Percentiles rank a stretch among this genome's conserved stretches.
Conservation (phyloP, 2,113 vertebrate genomes). For the Thunnus thynnus region DNA sequence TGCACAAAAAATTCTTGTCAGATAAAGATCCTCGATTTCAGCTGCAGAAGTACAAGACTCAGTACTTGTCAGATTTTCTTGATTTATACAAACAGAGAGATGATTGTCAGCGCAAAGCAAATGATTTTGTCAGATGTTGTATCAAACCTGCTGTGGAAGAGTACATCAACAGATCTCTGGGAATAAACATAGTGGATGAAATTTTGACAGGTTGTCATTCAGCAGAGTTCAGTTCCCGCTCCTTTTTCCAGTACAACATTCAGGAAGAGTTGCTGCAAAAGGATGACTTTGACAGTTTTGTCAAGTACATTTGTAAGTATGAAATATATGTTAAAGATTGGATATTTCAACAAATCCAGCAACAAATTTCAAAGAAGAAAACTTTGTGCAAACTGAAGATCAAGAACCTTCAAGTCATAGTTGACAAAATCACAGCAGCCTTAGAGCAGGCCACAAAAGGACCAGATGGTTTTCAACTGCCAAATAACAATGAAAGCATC, state of each 20-base stretch:
- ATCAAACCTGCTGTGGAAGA: constrained; percentile 67
- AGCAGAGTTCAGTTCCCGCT: constrained; percentile 45
- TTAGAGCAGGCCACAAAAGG: neutral
- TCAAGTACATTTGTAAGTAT: constrained; percentile 57
- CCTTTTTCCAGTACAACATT: constrained; percentile 67
- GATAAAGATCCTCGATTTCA: constrained; percentile 22
- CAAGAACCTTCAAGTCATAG: constrained; percentile 5
- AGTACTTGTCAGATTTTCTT: constrained; percentile 61
- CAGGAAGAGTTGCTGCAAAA: constrained; percentile 63
- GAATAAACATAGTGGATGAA: constrained; percentile 68
- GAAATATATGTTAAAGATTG: constrained; percentile 66
- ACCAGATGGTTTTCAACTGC: neutral
- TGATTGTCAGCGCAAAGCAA: constrained; percentile 63
- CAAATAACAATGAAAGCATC: constrained; percentile 38
- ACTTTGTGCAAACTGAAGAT: constrained; percentile 44
- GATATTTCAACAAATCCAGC: constrained; percentile 30
- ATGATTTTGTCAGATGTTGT: constrained; percentile 51
- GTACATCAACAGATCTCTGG: constrained; percentile 54
- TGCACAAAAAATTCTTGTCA: constrained; percentile 66
- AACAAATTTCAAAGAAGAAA: constrained; percentile 15
- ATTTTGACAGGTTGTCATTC: constrained; percentile 47
- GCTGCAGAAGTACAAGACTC: constrained; percentile 54
- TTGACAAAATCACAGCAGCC: constrained; percentile 23
- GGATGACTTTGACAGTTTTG: constrained; percentile 47
- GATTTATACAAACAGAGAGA: constrained; percentile 60